These are phyloP conservation scores for Drosophila orena DNA, from an alignment of 1,140 invertebrate genomes.

Conservation along the genomic window DNA sequence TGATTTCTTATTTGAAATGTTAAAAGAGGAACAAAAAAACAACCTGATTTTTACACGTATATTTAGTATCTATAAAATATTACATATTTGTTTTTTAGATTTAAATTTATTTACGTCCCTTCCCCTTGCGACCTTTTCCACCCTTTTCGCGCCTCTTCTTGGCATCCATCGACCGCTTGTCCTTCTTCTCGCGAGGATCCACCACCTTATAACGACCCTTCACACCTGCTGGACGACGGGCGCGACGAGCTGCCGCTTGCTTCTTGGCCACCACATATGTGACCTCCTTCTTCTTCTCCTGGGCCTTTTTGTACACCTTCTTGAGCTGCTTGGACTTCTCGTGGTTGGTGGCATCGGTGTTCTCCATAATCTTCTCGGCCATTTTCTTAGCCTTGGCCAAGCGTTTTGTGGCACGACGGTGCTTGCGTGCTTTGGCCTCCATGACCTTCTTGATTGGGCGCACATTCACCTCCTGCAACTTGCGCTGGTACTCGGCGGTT, in stretches of 20 bases:
- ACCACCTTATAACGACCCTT: slow-evolving; percentile 98
- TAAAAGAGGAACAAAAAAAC: background rate
- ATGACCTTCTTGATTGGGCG: slow-evolving; percentile 99
- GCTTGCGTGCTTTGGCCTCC: slow-evolving; percentile 99
- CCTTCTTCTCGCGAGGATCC: slow-evolving; percentile 98
- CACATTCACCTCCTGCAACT: slow-evolving; percentile 94
- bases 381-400: slow-evolving; percentile 98
- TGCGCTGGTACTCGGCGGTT: slow-evolving; percentile 90
- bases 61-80: slow-evolving; percentile 18
- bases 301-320: slow-evolving; percentile 96
- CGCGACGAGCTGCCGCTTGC: slow-evolving; percentile 90
- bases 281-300: slow-evolving; percentile 94
- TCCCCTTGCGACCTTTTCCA: slow-evolving; percentile 31
- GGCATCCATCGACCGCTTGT: slow-evolving; percentile 89
- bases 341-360: slow-evolving; percentile 93
- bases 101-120: slow-evolving; percentile 13
- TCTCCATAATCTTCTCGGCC: slow-evolving; percentile 96
- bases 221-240: slow-evolving; percentile 92
- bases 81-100: slow-evolving; percentile 18
- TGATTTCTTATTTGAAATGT: background rate
- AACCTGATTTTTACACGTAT: slow-evolving; percentile 4
- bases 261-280: slow-evolving; percentile 98
- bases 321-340: slow-evolving; percentile 97
- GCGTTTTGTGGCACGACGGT: slow-evolving; percentile 93
- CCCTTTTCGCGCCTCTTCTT: slow-evolving; percentile 85